These are phyloP conservation scores for Crambe crambe DNA, from an alignment of 37 sponge, comb jelly and placozoan species.

Conservation along the genomic window DNA sequence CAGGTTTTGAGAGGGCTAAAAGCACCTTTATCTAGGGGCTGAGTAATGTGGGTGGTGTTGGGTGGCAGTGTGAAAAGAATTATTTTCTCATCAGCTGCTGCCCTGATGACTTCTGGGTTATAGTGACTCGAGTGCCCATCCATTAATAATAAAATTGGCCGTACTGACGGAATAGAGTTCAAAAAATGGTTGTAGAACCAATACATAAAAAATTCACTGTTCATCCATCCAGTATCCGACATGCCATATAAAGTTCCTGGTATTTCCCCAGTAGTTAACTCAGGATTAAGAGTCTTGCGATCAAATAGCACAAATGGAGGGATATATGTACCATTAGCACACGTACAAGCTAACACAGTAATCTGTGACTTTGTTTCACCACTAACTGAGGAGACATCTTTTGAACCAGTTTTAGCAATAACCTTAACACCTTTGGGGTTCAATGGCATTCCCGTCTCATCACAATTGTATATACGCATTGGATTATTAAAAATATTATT, in stretches of 20 bases:
- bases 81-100: conserved; percentile 51
- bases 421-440: conserved; percentile 5
- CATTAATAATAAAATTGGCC: conserved; percentile 60
- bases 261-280: conserved; percentile 36
- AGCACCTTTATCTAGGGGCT: conserved; percentile 62
- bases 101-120: conserved; percentile 9
- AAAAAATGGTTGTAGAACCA: conserved; percentile 59
- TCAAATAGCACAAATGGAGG: conserved; percentile 63
- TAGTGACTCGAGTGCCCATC: conserved; percentile 80
- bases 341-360: conserved; percentile 53
- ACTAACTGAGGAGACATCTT: not conserved
- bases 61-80: conserved; percentile 55
- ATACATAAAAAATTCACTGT: conserved; percentile 31
- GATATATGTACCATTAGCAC: conserved; percentile 36
- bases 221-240: conserved; percentile 43
- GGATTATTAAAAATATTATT: conserved; percentile 40
- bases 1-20: conserved; percentile 51
- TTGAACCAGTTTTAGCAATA: not conserved
- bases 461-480: conserved; percentile 19
- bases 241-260: conserved; percentile 65
- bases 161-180: conserved; percentile 16
- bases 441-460: conserved; percentile 48
- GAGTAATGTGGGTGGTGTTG: conserved; percentile 64
- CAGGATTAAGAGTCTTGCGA: conserved; percentile 4
- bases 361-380: conserved; percentile 50